phyloP scores from a whole-genome alignment of 2,113 vertebrate species.

The Coracopsis vasa region DNA sequence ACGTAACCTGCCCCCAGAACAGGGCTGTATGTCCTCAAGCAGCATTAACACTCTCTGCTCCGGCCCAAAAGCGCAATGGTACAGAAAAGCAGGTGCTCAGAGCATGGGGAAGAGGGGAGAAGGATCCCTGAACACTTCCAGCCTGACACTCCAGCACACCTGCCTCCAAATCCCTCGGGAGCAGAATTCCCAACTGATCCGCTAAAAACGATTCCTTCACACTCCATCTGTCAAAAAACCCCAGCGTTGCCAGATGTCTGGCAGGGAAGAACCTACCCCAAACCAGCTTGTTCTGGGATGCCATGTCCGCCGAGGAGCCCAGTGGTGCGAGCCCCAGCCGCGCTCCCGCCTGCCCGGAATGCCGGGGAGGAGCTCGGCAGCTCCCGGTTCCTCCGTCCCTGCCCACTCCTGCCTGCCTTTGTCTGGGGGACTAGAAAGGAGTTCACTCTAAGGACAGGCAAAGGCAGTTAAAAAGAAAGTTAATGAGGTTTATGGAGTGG shows the following conservation, averaged over 20 bases:
- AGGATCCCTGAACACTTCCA: neutral
- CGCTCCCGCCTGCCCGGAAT: neutral
- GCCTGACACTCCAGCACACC: neutral
- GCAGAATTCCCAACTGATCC: neutral
- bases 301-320: neutral
- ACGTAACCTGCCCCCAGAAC: neutral
- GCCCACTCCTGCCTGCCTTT: conserved; percentile 53
- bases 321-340: neutral
- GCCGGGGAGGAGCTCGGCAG: neutral
- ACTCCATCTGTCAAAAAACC: neutral
- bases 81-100: neutral
- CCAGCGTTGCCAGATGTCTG: neutral
- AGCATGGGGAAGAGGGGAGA: rapidly evolving
- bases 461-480: neutral
- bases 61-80: neutral
- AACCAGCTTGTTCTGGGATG: neutral
- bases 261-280: conserved; percentile 1
- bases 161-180: neutral
- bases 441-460: neutral
- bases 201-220: rapidly evolving
- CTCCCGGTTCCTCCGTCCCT: neutral
- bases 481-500: neutral
- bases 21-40: neutral
- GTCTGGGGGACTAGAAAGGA: neutral
- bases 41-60: neutral